phyloP scores from a whole-genome alignment of 1,140 invertebrate genomes.

The Drosophila melanica region DNA sequence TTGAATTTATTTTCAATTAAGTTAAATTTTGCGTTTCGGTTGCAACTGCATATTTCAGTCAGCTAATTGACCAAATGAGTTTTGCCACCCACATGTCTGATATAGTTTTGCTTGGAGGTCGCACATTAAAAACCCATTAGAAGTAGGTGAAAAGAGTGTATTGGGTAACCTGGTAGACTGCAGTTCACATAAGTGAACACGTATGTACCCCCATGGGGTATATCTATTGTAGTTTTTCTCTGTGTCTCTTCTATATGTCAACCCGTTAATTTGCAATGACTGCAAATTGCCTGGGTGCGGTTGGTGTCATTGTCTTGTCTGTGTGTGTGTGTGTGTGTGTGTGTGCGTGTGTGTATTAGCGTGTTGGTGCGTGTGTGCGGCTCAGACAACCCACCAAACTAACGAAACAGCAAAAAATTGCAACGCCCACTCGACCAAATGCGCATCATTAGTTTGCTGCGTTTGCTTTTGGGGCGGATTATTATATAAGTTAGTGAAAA shows the following conservation, averaged over 20 bases:
- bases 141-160: not conserved
- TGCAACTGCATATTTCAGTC: not conserved
- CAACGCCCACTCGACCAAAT: slow-evolving; percentile 16
- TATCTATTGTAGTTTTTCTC: slow-evolving; percentile 8
- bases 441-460: slow-evolving; percentile 32
- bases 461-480: slow-evolving; percentile 3
- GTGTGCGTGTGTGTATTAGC: slow-evolving; percentile 6
- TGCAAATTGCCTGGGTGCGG: slow-evolving; percentile 54
- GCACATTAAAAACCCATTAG: slow-evolving; percentile 13
- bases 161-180: not conserved
- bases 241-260: slow-evolving; percentile 20
- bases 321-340: slow-evolving; percentile 4
- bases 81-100: not conserved
- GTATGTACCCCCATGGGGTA: slow-evolving; percentile 3
- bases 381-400: slow-evolving; percentile 14
- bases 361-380: slow-evolving; percentile 11
- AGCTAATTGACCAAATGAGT: not conserved
- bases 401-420: slow-evolving; percentile 12
- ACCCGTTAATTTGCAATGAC: slow-evolving; percentile 39
- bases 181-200: not conserved
- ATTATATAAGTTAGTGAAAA: slow-evolving; percentile 31
- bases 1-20: not conserved
- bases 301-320: slow-evolving; percentile 29
- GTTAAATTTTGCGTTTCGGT: not conserved
- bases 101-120: not conserved